These are phyloP conservation scores for Noctilio leporinus DNA, from an alignment of 2,113 vertebrate genomes.

Conservation along the genomic window DNA sequence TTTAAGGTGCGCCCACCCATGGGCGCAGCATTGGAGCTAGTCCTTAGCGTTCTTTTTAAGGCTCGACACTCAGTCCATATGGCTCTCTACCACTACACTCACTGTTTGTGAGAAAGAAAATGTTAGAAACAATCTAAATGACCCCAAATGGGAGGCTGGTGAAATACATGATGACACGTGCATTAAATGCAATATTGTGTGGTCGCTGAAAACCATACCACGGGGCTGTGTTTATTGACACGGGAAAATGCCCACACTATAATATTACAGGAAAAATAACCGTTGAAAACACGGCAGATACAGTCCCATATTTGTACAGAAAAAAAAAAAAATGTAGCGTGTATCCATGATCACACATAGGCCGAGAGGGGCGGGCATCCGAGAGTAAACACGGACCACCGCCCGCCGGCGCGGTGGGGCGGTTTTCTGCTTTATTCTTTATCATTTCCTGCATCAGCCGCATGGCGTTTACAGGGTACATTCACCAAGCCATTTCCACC, in stretches of 20 bases:
- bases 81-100: not conserved
- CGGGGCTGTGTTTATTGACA: conserved; percentile 16
- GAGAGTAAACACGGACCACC: too few species aligned
- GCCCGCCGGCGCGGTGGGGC: not conserved
- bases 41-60: not conserved
- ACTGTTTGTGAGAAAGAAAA: conserved; percentile 14
- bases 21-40: not conserved
- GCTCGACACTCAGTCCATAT: not conserved
- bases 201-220: not conserved
- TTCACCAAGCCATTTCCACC: not conserved
- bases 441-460: not conserved
- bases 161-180: not conserved
- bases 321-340: not conserved
- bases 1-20: not conserved
- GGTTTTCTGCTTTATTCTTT: not conserved
- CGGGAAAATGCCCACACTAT: conserved; percentile 18
- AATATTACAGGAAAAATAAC: conserved; percentile 52
- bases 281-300: not conserved
- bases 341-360: not conserved
- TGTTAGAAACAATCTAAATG: not conserved
- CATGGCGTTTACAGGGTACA: not conserved
- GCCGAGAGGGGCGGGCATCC: too few species aligned
- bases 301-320: not conserved
- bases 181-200: not conserved
- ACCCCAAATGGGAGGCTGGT: not conserved